These are phyloP conservation scores for Sebastes reedi DNA, from an alignment of 2,797 vertebrate genomes.

Conservation along the genomic window DNA sequence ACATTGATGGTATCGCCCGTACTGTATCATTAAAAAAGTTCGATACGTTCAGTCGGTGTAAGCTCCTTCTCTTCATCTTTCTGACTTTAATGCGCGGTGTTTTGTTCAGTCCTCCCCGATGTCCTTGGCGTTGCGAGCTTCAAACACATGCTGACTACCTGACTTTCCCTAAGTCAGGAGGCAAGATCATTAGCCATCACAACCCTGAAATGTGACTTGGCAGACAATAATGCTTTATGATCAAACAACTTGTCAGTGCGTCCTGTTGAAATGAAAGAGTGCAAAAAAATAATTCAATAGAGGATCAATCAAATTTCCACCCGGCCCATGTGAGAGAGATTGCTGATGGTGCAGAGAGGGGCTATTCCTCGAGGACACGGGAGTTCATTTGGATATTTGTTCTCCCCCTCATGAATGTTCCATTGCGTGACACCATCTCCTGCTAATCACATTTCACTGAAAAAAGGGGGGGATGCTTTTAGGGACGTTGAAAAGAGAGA, in stretches of 20 bases:
- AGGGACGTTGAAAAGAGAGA: slow-evolving; percentile 99
- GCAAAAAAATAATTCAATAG: slow-evolving; percentile 88
- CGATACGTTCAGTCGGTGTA: slow-evolving; percentile 52
- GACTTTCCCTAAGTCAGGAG: slow-evolving; percentile 85
- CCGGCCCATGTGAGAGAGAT: slow-evolving; percentile 83
- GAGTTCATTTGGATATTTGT: slow-evolving; percentile 91
- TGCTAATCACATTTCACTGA: slow-evolving; percentile 97
- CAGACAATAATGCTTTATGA: slow-evolving; percentile 88
- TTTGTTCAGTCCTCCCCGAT: slow-evolving; percentile 77
- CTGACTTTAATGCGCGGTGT: slow-evolving; percentile 79
- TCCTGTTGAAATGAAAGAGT: slow-evolving; percentile 86
- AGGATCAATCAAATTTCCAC: slow-evolving; percentile 86
- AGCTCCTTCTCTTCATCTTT: slow-evolving; percentile 74
- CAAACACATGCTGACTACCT: slow-evolving; percentile 88
- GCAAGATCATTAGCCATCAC: slow-evolving; percentile 88
- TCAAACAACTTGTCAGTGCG: slow-evolving; percentile 88
- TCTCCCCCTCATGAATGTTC: slow-evolving; percentile 90
- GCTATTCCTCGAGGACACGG: slow-evolving; percentile 89
- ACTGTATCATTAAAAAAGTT: slow-evolving; percentile 84
- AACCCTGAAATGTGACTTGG: slow-evolving; percentile 86
- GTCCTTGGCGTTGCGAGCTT: slow-evolving; percentile 83
- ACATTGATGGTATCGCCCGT: slow-evolving; percentile 59
- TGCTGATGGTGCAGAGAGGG: slow-evolving; percentile 87
- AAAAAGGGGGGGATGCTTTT: slow-evolving; percentile 86
- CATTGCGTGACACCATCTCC: slow-evolving; percentile 94